Evolutionary conservation across 2,797 vertebrate genomes (phyloP).

Genomic region (Gymnocypris eckloni): DNA sequence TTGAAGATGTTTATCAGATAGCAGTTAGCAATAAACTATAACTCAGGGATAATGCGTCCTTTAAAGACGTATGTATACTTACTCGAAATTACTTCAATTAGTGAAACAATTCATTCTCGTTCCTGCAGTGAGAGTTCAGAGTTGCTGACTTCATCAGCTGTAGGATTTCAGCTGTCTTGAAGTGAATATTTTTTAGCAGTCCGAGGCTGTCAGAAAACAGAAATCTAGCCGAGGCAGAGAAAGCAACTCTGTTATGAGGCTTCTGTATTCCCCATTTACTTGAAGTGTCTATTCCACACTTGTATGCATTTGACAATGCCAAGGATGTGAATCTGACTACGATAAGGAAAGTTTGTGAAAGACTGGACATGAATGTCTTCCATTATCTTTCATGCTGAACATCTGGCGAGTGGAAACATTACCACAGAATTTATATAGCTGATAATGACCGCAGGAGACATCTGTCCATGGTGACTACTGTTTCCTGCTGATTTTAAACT

Average conservation of each 20-base stretch:
- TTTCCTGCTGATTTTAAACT: slow-evolving; percentile 19
- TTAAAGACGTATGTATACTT: slow-evolving; percentile 5
- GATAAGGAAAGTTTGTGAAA: neutral
- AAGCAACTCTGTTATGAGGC: slow-evolving; percentile 33
- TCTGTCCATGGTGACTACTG: slow-evolving; percentile 28
- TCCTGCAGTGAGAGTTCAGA: slow-evolving; percentile 24
- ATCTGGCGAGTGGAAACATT: slow-evolving; percentile 52
- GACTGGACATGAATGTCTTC: slow-evolving; percentile 60
- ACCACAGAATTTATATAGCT: slow-evolving; percentile 53
- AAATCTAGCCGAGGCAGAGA: neutral
- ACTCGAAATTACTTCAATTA: slow-evolving; percentile 17
- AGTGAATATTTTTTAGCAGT: slow-evolving; percentile 42
- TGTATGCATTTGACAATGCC: slow-evolving; percentile 14
- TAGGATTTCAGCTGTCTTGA: slow-evolving; percentile 6
- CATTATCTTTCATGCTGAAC: slow-evolving; percentile 63
- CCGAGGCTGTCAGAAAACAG: slow-evolving; percentile 38
- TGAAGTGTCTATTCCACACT: neutral
- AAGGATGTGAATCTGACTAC: neutral
- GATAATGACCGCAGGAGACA: slow-evolving; percentile 10
- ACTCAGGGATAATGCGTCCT: slow-evolving; percentile 3
- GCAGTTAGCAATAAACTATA: slow-evolving; percentile 25
- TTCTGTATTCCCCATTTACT: neutral
- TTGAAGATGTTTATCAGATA: slow-evolving; percentile 26
- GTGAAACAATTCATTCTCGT: slow-evolving; percentile 18
- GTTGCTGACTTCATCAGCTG: slow-evolving; percentile 15